Conservation (phyloP, 2,113 vertebrate genomes). For the Heterochromis multidens region DNA sequence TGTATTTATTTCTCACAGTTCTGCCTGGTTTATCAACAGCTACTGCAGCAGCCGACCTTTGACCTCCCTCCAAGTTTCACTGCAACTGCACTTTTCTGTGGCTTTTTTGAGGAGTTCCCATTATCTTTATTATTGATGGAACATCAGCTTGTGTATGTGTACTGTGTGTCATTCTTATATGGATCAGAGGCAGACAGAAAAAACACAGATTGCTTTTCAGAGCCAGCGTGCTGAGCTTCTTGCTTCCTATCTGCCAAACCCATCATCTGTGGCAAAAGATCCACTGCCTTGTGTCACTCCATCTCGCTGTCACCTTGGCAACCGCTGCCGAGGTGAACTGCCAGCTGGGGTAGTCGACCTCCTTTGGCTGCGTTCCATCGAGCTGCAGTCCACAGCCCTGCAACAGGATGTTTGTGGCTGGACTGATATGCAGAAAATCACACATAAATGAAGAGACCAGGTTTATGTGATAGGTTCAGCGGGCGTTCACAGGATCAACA, state of each 20-base stretch:
- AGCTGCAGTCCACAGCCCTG: constrained; percentile 44
- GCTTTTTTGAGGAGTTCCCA: not conserved
- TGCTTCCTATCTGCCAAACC: constrained; percentile 78
- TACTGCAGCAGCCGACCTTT: constrained; percentile 13
- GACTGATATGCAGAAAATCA: not conserved
- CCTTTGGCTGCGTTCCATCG: constrained; percentile 52
- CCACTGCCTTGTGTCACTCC: constrained; percentile 73
- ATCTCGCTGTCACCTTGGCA: constrained; percentile 86
- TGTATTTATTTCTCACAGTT: constrained; percentile 5
- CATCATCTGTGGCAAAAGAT: constrained; percentile 83
- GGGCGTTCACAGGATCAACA: not conserved
- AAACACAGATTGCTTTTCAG: not conserved
- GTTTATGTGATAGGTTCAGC: not conserved
- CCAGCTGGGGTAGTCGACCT: constrained; percentile 69
- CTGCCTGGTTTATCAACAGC: not conserved
- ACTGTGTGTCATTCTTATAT: not conserved
- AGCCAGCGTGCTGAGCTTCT: not conserved
- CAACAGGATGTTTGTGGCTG: constrained; percentile 67
- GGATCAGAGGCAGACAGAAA: not conserved
- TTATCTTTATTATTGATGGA: not conserved
- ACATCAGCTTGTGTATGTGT: not conserved
- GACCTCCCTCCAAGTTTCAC: not conserved
- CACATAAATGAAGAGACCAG: not conserved
- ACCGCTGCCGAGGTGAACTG: constrained; percentile 75
- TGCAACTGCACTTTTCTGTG: not conserved